Evolutionary conservation across 1,140 invertebrate genomes (phyloP).

Genomic region (Euura lappo): DNA sequence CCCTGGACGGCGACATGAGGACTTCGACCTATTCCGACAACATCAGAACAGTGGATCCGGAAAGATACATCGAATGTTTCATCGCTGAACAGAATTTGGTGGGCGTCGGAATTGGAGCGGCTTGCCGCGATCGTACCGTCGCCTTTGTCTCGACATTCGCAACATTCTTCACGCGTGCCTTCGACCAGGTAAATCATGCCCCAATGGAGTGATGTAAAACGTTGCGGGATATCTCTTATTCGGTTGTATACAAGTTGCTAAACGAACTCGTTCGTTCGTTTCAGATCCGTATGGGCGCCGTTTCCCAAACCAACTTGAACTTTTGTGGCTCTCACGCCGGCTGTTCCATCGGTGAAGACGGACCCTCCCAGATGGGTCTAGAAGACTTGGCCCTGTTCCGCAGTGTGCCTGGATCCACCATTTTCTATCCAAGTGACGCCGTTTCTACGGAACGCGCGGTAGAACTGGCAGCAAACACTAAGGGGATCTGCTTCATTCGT

Average conservation of each 20-base stretch:
- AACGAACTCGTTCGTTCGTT: slow-evolving; percentile 27
- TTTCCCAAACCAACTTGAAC: slow-evolving; percentile 97
- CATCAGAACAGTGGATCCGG: slow-evolving; percentile 77
- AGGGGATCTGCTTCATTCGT: slow-evolving; percentile 95
- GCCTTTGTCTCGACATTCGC: slow-evolving; percentile 97
- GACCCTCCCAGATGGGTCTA: slow-evolving; percentile 99
- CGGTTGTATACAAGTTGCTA: too few relatives aligned
- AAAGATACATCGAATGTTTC: slow-evolving; percentile 94
- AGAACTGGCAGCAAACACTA: slow-evolving; percentile 95
- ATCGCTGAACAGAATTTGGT: slow-evolving; percentile 99
- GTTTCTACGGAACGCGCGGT: slow-evolving; percentile 92
- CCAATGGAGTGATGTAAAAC: too few relatives aligned
- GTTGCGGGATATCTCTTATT: too few relatives aligned
- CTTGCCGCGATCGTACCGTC: slow-evolving; percentile 86
- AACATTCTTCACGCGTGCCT: slow-evolving; percentile 95
- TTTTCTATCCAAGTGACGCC: slow-evolving; percentile 98
- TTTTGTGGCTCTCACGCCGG: slow-evolving; percentile 96
- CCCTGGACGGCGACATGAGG: slow-evolving; percentile 96
- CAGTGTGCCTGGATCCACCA: slow-evolving; percentile 86
- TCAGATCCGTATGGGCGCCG: slow-evolving; percentile 97
- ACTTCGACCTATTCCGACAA: slow-evolving; percentile 98
- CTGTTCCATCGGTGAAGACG: slow-evolving; percentile 95
- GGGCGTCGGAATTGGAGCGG: slow-evolving; percentile 93
- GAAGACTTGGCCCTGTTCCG: slow-evolving; percentile 98
- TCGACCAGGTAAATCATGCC: slow-evolving; percentile 78